Evolutionary conservation across 2,888 invertebrate species (phyloP).

Genomic region (Microdon myrmicae): DNA sequence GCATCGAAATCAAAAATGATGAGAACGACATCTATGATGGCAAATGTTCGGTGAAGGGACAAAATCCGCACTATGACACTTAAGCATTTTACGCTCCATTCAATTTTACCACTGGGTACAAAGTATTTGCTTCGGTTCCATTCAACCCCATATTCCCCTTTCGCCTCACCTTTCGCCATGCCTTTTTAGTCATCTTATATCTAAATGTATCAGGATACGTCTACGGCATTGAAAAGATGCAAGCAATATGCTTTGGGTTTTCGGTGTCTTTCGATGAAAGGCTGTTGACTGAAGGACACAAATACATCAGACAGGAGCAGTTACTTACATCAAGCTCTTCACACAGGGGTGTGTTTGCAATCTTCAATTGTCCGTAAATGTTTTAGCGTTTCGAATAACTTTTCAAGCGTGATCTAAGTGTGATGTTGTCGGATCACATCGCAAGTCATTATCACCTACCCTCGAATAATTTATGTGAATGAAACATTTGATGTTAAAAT

Average conservation of each 20-base stretch:
- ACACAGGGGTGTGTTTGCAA: no score
- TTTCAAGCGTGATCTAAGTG: conserved; percentile 29
- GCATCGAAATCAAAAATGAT: conserved; percentile 47
- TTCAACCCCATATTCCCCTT: conserved; percentile 1
- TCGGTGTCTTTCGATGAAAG: conserved; percentile 26
- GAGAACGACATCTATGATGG: conserved; percentile 15
- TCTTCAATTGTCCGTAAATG: conserved; percentile 49
- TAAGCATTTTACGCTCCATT: conserved; percentile 51
- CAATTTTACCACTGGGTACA: conserved; percentile 43
- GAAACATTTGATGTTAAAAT: no score
- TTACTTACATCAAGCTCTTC: no score
- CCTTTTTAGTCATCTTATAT: conserved; percentile 6
- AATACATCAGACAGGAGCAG: no score
- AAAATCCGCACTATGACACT: conserved; percentile 50
- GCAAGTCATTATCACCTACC: conserved; percentile 49
- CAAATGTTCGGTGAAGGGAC: conserved; percentile 32
- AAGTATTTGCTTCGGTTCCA: conserved; percentile 29
- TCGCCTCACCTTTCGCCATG: not conserved
- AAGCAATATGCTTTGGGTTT: conserved; percentile 39
- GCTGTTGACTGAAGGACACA: conserved; percentile 30
- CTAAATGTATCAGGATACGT: conserved; percentile 10
- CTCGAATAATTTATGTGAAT: conserved; percentile 49
- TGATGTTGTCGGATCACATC: conserved; percentile 47
- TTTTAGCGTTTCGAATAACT: conserved; percentile 45
- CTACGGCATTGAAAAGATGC: conserved; percentile 39